These are phyloP conservation scores for Rhegmatorhina hoffmannsi DNA, from an alignment of 2,113 vertebrate species.

Conservation along the genomic window DNA sequence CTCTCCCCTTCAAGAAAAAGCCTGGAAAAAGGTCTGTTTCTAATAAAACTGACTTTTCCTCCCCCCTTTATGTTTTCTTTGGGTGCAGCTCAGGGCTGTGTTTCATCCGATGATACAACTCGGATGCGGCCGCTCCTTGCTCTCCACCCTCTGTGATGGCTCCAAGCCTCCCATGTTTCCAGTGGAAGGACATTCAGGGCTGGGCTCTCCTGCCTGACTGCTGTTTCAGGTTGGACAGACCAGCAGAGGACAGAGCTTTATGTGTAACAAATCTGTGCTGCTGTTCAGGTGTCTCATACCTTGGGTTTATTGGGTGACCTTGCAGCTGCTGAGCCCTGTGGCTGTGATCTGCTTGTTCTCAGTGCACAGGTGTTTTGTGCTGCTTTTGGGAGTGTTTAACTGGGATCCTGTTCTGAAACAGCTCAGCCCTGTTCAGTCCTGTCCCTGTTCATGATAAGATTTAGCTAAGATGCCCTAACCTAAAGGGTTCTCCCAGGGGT, in stretches of 20 bases:
- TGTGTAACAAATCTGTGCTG: accelerated
- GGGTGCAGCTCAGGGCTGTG: background rate
- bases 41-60: background rate
- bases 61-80: background rate
- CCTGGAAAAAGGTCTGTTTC: background rate
- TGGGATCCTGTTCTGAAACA: background rate
- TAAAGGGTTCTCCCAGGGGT: background rate
- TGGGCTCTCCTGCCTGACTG: background rate
- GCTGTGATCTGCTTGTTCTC: background rate
- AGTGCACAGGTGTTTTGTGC: accelerated
- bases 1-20: background rate
- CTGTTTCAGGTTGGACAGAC: background rate
- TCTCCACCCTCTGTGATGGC: background rate
- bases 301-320: background rate
- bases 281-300: accelerated
- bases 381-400: background rate
- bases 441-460: accelerated
- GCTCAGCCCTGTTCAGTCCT: background rate
- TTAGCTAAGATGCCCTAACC: background rate
- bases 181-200: background rate
- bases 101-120: background rate
- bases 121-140: background rate
- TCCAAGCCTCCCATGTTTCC: background rate
- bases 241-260: accelerated
- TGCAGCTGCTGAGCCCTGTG: background rate